Conservation (phyloP, 2,797 vertebrate species). For the Sebastes diaconus region DNA sequence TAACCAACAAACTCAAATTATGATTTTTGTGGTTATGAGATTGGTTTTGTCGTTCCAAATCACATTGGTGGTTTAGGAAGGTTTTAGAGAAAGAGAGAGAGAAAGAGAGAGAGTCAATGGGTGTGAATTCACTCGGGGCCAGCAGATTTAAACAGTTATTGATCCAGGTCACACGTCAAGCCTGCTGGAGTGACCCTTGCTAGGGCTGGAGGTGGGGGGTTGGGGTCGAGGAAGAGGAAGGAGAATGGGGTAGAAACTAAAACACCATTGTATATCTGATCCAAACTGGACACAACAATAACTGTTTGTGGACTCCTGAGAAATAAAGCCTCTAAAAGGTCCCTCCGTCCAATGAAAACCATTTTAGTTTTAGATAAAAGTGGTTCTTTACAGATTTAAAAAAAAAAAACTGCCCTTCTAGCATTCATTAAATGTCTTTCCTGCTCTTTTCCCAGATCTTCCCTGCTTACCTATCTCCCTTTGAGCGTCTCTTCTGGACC, state of each 20-base stretch:
- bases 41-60: conserved; percentile 21
- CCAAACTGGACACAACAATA: conserved; percentile 21
- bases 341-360: not conserved
- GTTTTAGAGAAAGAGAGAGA: conserved; percentile 31
- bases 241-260: conserved; percentile 56
- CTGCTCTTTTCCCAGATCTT: not conserved
- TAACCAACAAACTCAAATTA: not conserved
- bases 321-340: not conserved
- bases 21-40: not conserved
- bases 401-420: not conserved
- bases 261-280: conserved; percentile 50
- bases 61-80: conserved; percentile 29
- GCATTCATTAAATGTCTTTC: not conserved
- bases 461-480: conserved; percentile 89
- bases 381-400: not conserved
- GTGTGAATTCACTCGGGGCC: conserved; percentile 77
- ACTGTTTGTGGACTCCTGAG: not conserved
- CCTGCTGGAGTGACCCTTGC: conserved; percentile 76
- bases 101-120: conserved; percentile 55
- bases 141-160: conserved; percentile 86
- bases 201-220: conserved; percentile 60
- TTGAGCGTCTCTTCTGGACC: conserved; percentile 91
- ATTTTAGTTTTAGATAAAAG: not conserved
- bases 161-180: conserved; percentile 84
- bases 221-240: conserved; percentile 44